phyloP scores from a whole-genome alignment of 2,797 vertebrate species.

The Crypturellus tataupa region DNA sequence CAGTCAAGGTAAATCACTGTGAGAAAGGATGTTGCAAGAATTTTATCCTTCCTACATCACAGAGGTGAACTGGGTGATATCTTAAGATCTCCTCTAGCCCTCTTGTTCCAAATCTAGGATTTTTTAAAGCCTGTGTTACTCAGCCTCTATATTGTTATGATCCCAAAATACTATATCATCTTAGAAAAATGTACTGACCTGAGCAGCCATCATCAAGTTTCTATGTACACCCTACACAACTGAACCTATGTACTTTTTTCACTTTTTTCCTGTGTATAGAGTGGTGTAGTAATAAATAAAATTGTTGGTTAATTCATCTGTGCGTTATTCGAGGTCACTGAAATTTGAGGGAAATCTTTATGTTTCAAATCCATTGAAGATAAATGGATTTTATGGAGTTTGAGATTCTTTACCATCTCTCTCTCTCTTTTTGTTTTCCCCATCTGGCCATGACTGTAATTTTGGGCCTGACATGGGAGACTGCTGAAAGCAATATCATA shows the following conservation, averaged over 20 bases:
- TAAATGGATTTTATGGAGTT: not conserved
- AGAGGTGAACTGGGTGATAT: not conserved
- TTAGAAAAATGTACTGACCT: not conserved
- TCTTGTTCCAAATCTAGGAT: constrained; percentile 20
- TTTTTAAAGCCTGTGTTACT: constrained; percentile 15
- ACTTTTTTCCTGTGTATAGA: not conserved
- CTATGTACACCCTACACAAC: not conserved
- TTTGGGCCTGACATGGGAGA: not conserved
- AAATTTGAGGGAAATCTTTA: not conserved
- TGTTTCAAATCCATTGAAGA: not conserved
- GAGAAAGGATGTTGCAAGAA: not conserved
- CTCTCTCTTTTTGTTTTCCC: not conserved
- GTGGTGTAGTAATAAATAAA: not conserved
- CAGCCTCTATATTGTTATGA: not conserved
- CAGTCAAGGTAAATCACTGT: not conserved
- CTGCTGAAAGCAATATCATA: not conserved
- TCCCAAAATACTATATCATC: not conserved
- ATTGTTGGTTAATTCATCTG: not conserved
- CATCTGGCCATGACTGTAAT: not conserved
- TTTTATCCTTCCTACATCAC: too few species aligned
- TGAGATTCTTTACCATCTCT: not conserved
- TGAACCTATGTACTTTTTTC: not conserved
- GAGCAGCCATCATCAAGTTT: not conserved
- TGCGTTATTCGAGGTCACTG: not conserved
- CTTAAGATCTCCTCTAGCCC: not conserved